phyloP scores from a whole-genome alignment of 2,113 vertebrate genomes.

The Pelodiscus sinensis region DNA sequence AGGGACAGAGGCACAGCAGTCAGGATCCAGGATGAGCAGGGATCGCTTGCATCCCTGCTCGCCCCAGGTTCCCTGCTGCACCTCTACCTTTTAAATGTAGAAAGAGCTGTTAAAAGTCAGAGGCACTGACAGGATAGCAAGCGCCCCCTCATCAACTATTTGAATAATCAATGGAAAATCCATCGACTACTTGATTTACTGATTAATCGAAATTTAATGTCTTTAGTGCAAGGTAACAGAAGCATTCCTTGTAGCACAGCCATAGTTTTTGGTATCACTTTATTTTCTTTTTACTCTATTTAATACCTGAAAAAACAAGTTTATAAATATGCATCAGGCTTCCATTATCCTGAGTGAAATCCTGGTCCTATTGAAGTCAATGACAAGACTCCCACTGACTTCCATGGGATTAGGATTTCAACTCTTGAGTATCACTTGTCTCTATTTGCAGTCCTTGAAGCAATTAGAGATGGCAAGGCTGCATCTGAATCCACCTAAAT shows the following conservation, averaged over 20 bases:
- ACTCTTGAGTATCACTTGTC: background rate
- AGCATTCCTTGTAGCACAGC: slow-evolving; percentile 32
- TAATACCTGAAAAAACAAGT: slow-evolving; percentile 69
- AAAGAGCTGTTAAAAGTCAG: too few species aligned
- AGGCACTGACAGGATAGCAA: too few species aligned
- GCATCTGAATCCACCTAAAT: background rate
- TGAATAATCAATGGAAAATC: too few species aligned
- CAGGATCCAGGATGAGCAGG: too few species aligned
- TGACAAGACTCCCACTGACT: slow-evolving; percentile 67
- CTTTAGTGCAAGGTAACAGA: slow-evolving; percentile 23
- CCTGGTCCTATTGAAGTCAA: slow-evolving; percentile 58
- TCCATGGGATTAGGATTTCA: slow-evolving; percentile 31
- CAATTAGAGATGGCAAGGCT: slow-evolving; percentile 21
- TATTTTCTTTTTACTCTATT: slow-evolving; percentile 58
- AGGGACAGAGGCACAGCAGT: too few species aligned
- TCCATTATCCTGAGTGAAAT: slow-evolving; percentile 49
- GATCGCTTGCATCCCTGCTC: too few species aligned
- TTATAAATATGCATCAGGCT: slow-evolving; percentile 58
- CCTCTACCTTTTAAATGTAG: too few species aligned
- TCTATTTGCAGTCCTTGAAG: slow-evolving; percentile 68
- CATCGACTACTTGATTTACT: too few species aligned
- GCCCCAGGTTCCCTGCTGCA: too few species aligned
- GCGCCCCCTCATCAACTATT: too few species aligned
- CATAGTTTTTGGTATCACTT: slow-evolving; percentile 52
- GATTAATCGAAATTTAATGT: too few species aligned